Percentiles rank a stretch among this genome's conserved stretches.
Conservation (phyloP, 2,797 vertebrate genomes). For the Darevskia mixta region DNA sequence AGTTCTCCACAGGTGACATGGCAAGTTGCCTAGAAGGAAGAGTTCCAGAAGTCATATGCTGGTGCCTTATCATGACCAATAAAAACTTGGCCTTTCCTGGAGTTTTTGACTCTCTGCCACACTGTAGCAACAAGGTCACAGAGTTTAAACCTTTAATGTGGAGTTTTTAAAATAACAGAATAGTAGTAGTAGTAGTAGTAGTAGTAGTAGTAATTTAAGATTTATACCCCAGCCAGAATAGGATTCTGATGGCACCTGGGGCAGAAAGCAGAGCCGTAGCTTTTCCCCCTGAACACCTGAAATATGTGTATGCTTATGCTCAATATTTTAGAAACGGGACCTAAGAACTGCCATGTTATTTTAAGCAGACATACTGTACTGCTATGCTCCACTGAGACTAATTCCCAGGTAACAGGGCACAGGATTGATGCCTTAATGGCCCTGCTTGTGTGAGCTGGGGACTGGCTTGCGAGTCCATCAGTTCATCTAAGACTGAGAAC, state of each 20-base stretch:
- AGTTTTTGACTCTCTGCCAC: background rate
- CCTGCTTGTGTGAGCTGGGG: background rate
- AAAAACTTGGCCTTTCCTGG: background rate
- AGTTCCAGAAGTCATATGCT: background rate
- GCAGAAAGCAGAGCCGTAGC: no score
- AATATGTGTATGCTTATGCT: no score
- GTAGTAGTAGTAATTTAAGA: no score
- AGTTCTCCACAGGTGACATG: background rate
- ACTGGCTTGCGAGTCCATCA: background rate
- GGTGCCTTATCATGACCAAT: background rate
- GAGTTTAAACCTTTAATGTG: background rate
- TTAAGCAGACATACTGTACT: no score
- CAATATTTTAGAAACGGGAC: no score
- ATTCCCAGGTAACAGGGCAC: background rate
- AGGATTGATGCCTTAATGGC: background rate
- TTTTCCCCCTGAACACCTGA: no score
- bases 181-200: no score
- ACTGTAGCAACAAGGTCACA: background rate
- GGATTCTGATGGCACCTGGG: no score
- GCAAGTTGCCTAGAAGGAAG: background rate
- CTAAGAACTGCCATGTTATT: no score
- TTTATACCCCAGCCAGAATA: no score
- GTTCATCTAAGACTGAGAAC: background rate
- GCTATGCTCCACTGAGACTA: no score
- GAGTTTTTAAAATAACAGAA: background rate